Percentiles rank a stretch among this genome's conserved stretches.
Conservation (phyloP, 2,113 vertebrate genomes). For the Gobio gobio region DNA sequence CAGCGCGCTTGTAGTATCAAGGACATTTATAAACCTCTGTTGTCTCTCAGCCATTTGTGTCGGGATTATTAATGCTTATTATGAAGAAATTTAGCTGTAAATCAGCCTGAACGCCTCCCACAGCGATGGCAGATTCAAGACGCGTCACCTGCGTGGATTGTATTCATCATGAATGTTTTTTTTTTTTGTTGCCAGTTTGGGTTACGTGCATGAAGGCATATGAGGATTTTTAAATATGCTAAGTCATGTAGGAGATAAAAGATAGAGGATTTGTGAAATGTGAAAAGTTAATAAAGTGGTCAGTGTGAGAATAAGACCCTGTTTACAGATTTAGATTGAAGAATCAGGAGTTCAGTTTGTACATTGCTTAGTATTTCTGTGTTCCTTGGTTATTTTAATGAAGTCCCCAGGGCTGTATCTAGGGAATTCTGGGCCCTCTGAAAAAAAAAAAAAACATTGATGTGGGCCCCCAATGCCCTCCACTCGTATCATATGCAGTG, state of each 20-base stretch:
- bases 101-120: background rate
- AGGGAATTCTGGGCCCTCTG: too few species aligned
- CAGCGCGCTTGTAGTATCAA: background rate
- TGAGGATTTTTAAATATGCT: constrained; percentile 19
- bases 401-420: background rate
- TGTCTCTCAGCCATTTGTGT: constrained; percentile 20
- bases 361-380: background rate
- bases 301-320: background rate
- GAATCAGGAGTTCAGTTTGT: background rate
- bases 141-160: background rate
- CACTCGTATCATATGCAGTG: too few species aligned
- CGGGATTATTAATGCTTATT: constrained; percentile 16
- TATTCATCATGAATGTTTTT: background rate
- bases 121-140: background rate
- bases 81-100: background rate
- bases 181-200: background rate
- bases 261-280: background rate
- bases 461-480: too few species aligned
- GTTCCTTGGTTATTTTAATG: background rate
- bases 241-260: background rate
- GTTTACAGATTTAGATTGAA: background rate
- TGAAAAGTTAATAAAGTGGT: too few species aligned
- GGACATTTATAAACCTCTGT: constrained; percentile 2
- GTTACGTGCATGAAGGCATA: background rate
- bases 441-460: too few species aligned